phyloP scores from a whole-genome alignment of 2,113 vertebrate species.

The Phrynosoma blainvillii region DNA sequence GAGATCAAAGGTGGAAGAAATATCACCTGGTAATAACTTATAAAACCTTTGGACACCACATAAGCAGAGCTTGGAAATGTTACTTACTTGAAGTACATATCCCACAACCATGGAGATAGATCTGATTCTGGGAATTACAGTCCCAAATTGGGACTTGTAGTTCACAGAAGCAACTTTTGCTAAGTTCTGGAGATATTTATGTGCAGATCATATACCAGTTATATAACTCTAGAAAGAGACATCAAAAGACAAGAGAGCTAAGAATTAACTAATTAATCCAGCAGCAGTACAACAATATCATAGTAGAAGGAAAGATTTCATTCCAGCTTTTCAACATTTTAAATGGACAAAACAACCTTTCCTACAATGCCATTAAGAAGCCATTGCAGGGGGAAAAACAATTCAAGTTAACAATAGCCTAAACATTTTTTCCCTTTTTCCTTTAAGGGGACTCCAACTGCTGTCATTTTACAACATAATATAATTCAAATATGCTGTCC shows the following conservation, averaged over 20 bases:
- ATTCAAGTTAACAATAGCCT: constrained; percentile 47
- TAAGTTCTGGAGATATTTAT: constrained; percentile 47
- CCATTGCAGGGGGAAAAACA: constrained; percentile 46
- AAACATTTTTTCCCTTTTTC: constrained; percentile 55
- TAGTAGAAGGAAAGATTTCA: constrained; percentile 40
- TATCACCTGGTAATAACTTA: neutral
- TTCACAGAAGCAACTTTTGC: neutral
- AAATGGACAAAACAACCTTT: constrained; percentile 33
- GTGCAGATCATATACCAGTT: neutral
- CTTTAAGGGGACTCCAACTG: neutral
- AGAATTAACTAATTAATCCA: constrained; percentile 50
- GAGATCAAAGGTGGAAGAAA: neutral
- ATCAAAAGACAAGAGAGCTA: constrained; percentile 53
- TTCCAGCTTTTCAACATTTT: constrained; percentile 46
- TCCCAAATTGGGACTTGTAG: neutral
- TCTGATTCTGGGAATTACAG: neutral
- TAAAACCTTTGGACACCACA: neutral
- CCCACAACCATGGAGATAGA: neutral
- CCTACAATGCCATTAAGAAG: constrained; percentile 50
- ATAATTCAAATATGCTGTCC: constrained; percentile 7
- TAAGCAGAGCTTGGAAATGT: too few relatives aligned
- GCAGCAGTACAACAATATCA: constrained; percentile 43
- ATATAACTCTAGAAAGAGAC: constrained; percentile 40
- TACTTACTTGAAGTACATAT: neutral
- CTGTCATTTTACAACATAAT: constrained; percentile 8